Evolutionary conservation across 2,888 invertebrate genomes (phyloP).

Genomic region (Athalia rosae): DNA sequence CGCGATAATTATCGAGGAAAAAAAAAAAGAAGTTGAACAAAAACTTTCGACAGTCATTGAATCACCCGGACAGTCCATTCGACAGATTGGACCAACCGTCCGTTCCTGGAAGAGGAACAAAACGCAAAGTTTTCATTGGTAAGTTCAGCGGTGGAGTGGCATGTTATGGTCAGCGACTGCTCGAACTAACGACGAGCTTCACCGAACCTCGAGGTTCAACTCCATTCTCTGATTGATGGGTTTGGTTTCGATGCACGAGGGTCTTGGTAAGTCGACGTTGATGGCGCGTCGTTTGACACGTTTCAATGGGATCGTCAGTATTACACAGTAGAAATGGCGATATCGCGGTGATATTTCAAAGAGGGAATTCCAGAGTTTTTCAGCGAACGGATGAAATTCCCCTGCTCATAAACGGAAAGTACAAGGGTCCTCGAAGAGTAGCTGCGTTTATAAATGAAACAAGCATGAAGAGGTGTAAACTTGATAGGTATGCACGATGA

Average conservation of each 20-base stretch:
- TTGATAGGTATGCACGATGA: slow-evolving; percentile 8
- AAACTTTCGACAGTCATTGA: too few species aligned
- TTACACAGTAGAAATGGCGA: neutral
- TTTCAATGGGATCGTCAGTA: slow-evolving; percentile 15
- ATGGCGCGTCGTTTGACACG: slow-evolving; percentile 3
- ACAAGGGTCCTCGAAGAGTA: neutral
- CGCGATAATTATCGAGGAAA: too few species aligned
- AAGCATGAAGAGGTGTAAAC: neutral
- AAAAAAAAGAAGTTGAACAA: too few species aligned
- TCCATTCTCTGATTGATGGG: slow-evolving; percentile 30
- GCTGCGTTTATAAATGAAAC: slow-evolving; percentile 18
- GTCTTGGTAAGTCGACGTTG: neutral
- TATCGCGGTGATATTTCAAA: neutral
- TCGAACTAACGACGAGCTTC: slow-evolving; percentile 40
- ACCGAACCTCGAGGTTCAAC: slow-evolving; percentile 39
- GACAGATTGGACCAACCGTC: neutral
- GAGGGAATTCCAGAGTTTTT: neutral
- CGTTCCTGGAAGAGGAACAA: neutral
- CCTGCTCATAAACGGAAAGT: neutral
- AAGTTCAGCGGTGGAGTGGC: slow-evolving; percentile 48
- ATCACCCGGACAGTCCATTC: too few species aligned
- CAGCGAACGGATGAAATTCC: neutral
- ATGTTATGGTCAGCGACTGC: slow-evolving; percentile 49
- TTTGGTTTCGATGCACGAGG: neutral
- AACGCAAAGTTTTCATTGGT: slow-evolving; percentile 2